These are phyloP conservation scores for Sinhomidia bicolor DNA, from an alignment of 2,888 invertebrate genomes.

Conservation along the genomic window DNA sequence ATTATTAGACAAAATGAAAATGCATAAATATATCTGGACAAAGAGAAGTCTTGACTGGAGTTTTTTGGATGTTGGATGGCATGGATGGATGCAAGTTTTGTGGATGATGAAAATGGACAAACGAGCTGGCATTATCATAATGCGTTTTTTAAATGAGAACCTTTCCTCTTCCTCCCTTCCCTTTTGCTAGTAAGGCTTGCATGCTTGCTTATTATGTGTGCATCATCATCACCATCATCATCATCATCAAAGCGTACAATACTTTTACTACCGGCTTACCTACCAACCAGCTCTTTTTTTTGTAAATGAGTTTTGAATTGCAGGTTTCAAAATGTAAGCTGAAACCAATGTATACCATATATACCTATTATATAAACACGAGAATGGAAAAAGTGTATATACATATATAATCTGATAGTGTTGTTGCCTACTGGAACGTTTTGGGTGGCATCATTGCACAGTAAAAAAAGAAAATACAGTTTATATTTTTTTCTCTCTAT, in stretches of 20 bases:
- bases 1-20: constrained; percentile 14
- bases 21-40: constrained; percentile 3
- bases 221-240: neutral
- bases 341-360: neutral
- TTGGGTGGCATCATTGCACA: constrained; percentile 64
- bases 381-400: too few species aligned
- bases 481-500: neutral
- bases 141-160: constrained; percentile 33
- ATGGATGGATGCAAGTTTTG: constrained; percentile 6
- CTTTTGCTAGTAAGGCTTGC: neutral
- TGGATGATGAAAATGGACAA: constrained; percentile 69
- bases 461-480: constrained; percentile 12
- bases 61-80: constrained; percentile 17
- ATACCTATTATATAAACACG: too few species aligned
- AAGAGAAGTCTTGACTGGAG: neutral
- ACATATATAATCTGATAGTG: too few species aligned
- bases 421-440: too few species aligned
- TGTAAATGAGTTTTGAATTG: constrained; percentile 71
- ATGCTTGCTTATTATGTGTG: neutral
- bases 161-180: constrained; percentile 36
- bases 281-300: constrained; percentile 24
- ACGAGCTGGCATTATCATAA: constrained; percentile 51
- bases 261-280: neutral
- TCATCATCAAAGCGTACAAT: constrained; percentile 3
- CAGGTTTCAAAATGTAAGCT: constrained; percentile 50